phyloP scores from a whole-genome alignment of 2,113 vertebrate species.

The Prionailurus bengalensis region DNA sequence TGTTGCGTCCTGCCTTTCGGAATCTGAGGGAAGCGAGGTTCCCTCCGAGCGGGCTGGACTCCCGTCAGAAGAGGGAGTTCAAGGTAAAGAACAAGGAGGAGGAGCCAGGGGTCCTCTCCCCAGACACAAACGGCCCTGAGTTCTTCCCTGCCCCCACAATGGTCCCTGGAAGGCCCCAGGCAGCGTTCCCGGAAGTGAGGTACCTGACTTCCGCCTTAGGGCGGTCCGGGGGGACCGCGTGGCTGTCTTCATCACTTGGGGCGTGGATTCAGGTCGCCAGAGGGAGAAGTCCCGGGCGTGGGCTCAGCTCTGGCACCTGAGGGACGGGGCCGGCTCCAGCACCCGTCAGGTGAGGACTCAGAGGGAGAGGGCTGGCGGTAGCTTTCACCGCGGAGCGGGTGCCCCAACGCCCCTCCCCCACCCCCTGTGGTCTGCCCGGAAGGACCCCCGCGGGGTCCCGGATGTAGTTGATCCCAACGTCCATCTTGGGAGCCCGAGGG shows the following conservation, averaged over 20 bases:
- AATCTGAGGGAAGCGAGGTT: not conserved
- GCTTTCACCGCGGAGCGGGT: not conserved
- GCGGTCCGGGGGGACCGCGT: not conserved
- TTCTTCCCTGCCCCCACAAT: fast-evolving
- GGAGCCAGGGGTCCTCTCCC: too few relatives aligned
- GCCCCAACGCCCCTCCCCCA: not conserved
- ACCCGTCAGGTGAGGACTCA: not conserved
- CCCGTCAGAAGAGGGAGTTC: not conserved
- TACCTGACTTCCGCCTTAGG: not conserved
- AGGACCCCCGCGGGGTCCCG: not conserved
- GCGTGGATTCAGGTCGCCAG: fast-evolving
- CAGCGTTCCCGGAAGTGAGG: fast-evolving
- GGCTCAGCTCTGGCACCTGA: not conserved
- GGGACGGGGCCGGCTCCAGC: not conserved
- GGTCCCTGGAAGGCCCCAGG: too few relatives aligned
- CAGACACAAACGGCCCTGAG: not conserved
- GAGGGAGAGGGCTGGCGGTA: not conserved
- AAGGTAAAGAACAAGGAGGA: not conserved
- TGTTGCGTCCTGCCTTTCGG: not conserved
- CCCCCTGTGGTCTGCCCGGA: not conserved
- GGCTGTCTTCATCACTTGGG: not conserved
- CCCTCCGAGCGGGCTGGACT: fast-evolving
- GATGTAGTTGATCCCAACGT: not conserved
- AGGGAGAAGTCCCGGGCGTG: not conserved
- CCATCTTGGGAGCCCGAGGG: not conserved